Percentiles rank a stretch among this genome's conserved stretches.
phyloP scores from a whole-genome alignment of 2,797 vertebrate species.

The Cyclopterus lumpus region DNA sequence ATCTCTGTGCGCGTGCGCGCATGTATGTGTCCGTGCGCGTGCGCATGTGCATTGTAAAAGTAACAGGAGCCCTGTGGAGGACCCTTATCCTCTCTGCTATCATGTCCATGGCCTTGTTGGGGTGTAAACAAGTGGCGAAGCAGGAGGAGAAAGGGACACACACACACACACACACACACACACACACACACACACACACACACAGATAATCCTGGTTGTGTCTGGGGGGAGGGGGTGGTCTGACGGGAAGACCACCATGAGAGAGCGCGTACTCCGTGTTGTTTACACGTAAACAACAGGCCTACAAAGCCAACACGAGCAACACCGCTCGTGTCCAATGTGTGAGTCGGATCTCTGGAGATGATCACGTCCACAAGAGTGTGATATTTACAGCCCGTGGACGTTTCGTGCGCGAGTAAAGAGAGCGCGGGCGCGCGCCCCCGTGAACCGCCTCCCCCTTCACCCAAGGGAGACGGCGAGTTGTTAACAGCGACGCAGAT shows the following conservation, averaged over 20 bases:
- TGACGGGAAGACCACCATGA: constrained; percentile 29
- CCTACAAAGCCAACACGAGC: not conserved
- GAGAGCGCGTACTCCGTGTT: constrained; percentile 35
- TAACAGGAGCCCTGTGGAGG: not conserved
- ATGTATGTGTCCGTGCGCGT: no score
- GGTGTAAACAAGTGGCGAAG: no score
- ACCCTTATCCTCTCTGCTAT: no score
- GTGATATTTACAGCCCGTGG: constrained; percentile 2
- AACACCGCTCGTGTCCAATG: not conserved
- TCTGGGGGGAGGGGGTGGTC: constrained; percentile 2
- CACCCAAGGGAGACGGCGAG: not conserved
- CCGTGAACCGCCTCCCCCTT: constrained; percentile 14
- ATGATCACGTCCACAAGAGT: not conserved
- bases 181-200: no score
- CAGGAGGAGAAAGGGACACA: no score
- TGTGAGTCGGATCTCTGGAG: not conserved
- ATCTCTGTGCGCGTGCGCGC: no score
- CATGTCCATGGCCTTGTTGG: no score
- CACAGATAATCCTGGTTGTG: constrained; percentile 15
- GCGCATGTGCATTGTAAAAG: not conserved
- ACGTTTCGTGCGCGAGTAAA: constrained; percentile 9
- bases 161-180: no score
- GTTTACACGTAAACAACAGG: constrained; percentile 10
- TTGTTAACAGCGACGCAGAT: not conserved
- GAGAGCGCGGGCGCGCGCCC: constrained; percentile 34